Evolutionary conservation across 1,140 invertebrate genomes (phyloP), one percentile per base, ranked within the genome.

Genomic region (Drosophila paulistorum): DNA sequence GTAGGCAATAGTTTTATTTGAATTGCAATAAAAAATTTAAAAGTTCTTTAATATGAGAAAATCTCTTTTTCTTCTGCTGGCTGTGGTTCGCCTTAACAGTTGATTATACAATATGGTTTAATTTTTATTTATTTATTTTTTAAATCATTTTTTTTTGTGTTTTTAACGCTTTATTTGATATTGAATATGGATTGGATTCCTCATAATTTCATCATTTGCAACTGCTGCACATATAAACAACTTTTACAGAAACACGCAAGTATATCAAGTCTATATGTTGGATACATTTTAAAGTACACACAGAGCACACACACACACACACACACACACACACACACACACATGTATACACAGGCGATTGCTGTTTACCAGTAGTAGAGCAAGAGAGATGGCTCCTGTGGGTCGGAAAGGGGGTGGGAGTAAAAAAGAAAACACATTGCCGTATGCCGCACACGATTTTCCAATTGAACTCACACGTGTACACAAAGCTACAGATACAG

Each of bases 401-500:
- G 9, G 45, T 6, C 10, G 1, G 17, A n/a, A n/a, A 6, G 20
- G 23, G 23, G 23, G 3, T 23, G 20, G 20, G 20, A 20, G n/a
- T 26, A 51, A 74, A 74, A 80, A 89, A 86, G 74, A 89, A 82
- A 83, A 83, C 83, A 79, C 76, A 77, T 77, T 79, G 65, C 64
- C 71, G 84, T 81, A 89, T 89, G 84, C 84, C 76, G 85, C 81
- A 87, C 90, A 91, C 90, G 90, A 91, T 91, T 91, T 91, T 91
- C 90, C 90, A 91, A 91, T 91, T 91, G 90, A 91, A 89, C 90
- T 90, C 83, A 90, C 90, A 90, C 80, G 80, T 87, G 74, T 83
- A 69, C 71, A 74, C 63, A 74, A 59, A 71, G 26, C 26, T 51
- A 57, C 39, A 65, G 4, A 26, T 55, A 65, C 51, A 64, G 33